phyloP scores from a whole-genome alignment of 2,797 vertebrate species.

The Hydrophis major region DNA sequence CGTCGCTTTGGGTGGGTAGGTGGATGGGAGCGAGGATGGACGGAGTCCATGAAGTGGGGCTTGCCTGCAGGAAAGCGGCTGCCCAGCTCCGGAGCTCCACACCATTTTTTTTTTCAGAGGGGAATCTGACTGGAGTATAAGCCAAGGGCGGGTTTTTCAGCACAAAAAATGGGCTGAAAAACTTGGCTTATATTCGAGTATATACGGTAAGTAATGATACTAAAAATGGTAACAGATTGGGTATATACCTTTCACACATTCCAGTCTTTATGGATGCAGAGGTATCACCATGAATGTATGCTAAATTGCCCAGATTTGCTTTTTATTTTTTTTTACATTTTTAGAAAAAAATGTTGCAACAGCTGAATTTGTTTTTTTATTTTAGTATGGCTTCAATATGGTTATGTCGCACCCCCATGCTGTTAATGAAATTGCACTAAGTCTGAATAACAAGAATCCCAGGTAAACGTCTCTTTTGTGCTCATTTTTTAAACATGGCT shows the following conservation, averaged over 20 bases:
- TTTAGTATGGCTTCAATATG: slow-evolving; percentile 98
- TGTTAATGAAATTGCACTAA: slow-evolving; percentile 95
- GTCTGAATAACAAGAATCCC: slow-evolving; percentile 95
- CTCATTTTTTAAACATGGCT: not conserved
- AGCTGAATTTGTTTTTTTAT: not conserved
- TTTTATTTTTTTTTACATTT: not conserved
- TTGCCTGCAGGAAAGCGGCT: too few species aligned
- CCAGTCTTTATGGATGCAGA: not conserved
- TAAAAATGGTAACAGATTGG: not conserved
- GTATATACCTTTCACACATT: not conserved
- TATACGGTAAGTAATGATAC: not conserved
- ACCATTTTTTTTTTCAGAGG: too few species aligned
- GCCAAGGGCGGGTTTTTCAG: too few species aligned
- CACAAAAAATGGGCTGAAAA: too few species aligned
- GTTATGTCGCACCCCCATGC: slow-evolving; percentile 97
- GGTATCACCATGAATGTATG: not conserved
- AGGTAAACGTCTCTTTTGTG: slow-evolving; percentile 73
- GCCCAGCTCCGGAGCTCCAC: too few species aligned
- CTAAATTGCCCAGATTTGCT: not conserved
- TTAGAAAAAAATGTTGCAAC: not conserved
- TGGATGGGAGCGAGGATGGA: too few species aligned
- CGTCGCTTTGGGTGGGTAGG: too few species aligned
- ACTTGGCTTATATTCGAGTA: too few species aligned
- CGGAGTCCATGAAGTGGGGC: too few species aligned
- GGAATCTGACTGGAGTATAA: too few species aligned